A percentile compares a stretch with the other conserved stretches of the same genome.
phyloP scores from a whole-genome alignment of 2,113 vertebrate genomes.

The Paradoxurus hermaphroditus region DNA sequence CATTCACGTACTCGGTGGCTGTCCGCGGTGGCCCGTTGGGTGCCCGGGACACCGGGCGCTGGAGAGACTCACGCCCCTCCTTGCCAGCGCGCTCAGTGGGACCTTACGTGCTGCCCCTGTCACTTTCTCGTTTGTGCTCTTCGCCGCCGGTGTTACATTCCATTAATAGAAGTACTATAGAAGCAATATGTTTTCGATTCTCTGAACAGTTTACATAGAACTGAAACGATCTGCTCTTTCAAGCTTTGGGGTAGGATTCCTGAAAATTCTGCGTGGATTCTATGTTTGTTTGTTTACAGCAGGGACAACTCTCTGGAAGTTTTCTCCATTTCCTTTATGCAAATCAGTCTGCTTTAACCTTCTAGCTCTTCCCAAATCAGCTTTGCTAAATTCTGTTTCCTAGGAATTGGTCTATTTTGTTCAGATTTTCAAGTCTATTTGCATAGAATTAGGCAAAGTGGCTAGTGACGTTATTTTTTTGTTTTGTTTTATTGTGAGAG shows the following conservation, averaged over 20 bases:
- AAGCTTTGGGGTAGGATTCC: not conserved
- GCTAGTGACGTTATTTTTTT: no score
- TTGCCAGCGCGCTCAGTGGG: not conserved
- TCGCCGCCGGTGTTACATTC: not conserved
- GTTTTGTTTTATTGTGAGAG: no score
- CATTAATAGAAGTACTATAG: not conserved
- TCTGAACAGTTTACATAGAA: not conserved
- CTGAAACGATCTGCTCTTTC: not conserved
- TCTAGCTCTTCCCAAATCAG: not conserved
- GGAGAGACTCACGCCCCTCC: not conserved
- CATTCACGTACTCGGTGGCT: no score
- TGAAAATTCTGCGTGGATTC: not conserved
- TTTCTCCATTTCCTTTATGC: not conserved
- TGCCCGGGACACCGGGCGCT: accelerated
- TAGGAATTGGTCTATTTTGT: not conserved
- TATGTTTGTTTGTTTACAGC: no score
- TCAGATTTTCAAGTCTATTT: not conserved
- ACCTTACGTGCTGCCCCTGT: not conserved
- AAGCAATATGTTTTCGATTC: not conserved
- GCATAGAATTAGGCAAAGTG: not conserved
- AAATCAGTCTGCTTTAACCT: not conserved
- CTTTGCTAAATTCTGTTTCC: not conserved
- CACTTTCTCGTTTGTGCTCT: not conserved
- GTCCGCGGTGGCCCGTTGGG: accelerated
- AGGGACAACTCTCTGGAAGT: not conserved